Conservation (phyloP, 1,140 invertebrate species). For the Coelopa frigida region DNA sequence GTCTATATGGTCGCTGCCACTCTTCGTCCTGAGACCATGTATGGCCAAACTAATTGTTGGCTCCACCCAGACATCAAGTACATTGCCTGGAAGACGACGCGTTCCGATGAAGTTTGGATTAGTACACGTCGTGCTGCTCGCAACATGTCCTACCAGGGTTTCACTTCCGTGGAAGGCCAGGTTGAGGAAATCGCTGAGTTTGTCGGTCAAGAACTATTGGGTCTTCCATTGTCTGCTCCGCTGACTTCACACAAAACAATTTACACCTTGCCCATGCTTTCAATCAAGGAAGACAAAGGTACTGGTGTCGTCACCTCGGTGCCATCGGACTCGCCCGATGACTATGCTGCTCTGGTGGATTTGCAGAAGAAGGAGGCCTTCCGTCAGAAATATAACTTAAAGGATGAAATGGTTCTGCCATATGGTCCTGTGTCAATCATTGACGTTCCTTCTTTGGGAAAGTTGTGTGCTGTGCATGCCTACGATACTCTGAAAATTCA, state of each 20-base stretch:
- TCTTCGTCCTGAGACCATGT: slow-evolving; percentile 97
- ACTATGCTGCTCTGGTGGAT: slow-evolving; percentile 91
- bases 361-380: slow-evolving; percentile 91
- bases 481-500: slow-evolving; percentile 92
- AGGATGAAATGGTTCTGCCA: slow-evolving; percentile 80
- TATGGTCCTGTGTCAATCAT: slow-evolving; percentile 78
- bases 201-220: slow-evolving; percentile 70
- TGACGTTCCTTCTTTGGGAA: slow-evolving; percentile 84
- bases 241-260: slow-evolving; percentile 74
- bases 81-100: slow-evolving; percentile 69
- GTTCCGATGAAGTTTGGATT: slow-evolving; percentile 73
- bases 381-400: slow-evolving; percentile 87
- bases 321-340: slow-evolving; percentile 97
- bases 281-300: slow-evolving; percentile 96
- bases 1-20: slow-evolving; percentile 95
- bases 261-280: slow-evolving; percentile 95
- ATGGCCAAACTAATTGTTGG: slow-evolving; percentile 99
- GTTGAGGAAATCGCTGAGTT: slow-evolving; percentile 65
- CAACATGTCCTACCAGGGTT: slow-evolving; percentile 96
- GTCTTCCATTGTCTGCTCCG: slow-evolving; percentile 73
- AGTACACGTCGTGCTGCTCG: slow-evolving; percentile 79
- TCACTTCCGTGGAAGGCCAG: slow-evolving; percentile 74
- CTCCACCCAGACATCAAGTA: slow-evolving; percentile 92
- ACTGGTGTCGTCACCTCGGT: slow-evolving; percentile 98
- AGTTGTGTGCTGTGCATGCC: slow-evolving; percentile 71